These are phyloP conservation scores for Triplophysa dalaica DNA, from an alignment of 2,113 vertebrate genomes.

Conservation along the genomic window DNA sequence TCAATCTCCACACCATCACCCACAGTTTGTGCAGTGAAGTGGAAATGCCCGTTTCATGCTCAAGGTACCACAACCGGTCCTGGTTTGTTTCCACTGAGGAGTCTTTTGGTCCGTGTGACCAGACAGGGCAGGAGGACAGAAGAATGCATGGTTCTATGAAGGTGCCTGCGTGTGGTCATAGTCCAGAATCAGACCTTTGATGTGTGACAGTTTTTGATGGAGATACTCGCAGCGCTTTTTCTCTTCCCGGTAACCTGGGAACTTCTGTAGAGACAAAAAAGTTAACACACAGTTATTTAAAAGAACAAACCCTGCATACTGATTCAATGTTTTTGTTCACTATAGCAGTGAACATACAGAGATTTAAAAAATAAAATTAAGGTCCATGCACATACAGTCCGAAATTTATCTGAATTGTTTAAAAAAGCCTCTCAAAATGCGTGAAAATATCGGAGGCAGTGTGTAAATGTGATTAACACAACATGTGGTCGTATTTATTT, in stretches of 20 bases:
- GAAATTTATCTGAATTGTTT: no score
- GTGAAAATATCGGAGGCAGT: no score
- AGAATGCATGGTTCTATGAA: constrained; percentile 58
- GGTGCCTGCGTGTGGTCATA: constrained; percentile 76
- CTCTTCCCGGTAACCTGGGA: constrained; percentile 82
- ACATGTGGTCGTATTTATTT: no score
- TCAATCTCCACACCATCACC: constrained; percentile 8
- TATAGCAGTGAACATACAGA: no score
- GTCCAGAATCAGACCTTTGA: constrained; percentile 81
- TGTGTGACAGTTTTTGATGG: constrained; percentile 85
- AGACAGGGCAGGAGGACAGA: constrained; percentile 44
- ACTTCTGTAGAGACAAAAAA: constrained; percentile 67
- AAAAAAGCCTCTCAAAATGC: no score
- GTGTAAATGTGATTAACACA: no score
- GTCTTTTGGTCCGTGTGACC: constrained; percentile 65
- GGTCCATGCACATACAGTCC: no score
- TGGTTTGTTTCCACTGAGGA: constrained; percentile 44
- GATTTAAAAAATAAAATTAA: no score
- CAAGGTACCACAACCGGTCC: constrained; percentile 33
- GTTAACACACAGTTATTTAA: neutral
- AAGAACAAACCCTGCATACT: no score
- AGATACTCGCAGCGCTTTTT: constrained; percentile 82
- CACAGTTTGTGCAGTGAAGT: constrained; percentile 58
- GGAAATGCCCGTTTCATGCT: constrained; percentile 62
- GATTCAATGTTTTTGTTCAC: no score